Percentiles rank a stretch among this genome's conserved stretches.
phyloP scores from a whole-genome alignment of 2,888 invertebrate genomes.

The Vesta saturnalis region DNA sequence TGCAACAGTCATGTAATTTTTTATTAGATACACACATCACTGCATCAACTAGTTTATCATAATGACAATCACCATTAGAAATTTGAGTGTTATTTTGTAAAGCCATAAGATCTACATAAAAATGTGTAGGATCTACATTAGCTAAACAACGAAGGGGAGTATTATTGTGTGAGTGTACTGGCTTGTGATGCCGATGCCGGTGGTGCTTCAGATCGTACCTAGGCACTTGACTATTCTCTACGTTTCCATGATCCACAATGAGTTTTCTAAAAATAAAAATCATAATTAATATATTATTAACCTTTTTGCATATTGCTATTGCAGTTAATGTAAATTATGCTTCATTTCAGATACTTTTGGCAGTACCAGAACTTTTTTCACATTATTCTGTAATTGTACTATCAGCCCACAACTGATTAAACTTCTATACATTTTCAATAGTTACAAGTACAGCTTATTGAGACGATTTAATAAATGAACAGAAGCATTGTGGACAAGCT shows the following conservation, averaged over 20 bases:
- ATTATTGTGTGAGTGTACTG: conserved; percentile 39
- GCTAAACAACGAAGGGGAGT: conserved; percentile 47
- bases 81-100: conserved; percentile 51
- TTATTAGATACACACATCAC: conserved; percentile 53
- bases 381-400: too few relatives aligned
- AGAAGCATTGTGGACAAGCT: too few relatives aligned
- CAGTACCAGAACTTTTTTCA: too few relatives aligned
- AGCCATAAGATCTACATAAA: conserved; percentile 51
- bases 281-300: neutral
- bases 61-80: conserved; percentile 48
- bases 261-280: conserved; percentile 45
- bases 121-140: conserved; percentile 51
- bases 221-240: conserved; percentile 35
- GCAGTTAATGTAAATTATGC: too few relatives aligned
- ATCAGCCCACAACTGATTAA: too few relatives aligned
- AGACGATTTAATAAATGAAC: too few relatives aligned
- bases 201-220: conserved; percentile 38
- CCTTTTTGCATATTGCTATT: neutral
- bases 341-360: too few relatives aligned
- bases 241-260: conserved; percentile 39
- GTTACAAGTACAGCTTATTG: too few relatives aligned
- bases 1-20: conserved; percentile 42
- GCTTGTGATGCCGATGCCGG: conserved; percentile 43
- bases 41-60: conserved; percentile 53
- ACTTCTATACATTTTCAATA: too few relatives aligned